Percentiles rank a stretch among this genome's conserved stretches.
These are phyloP conservation scores for Ectropis grisescens DNA, from an alignment of 1,140 invertebrate genomes.

Conservation along the genomic window DNA sequence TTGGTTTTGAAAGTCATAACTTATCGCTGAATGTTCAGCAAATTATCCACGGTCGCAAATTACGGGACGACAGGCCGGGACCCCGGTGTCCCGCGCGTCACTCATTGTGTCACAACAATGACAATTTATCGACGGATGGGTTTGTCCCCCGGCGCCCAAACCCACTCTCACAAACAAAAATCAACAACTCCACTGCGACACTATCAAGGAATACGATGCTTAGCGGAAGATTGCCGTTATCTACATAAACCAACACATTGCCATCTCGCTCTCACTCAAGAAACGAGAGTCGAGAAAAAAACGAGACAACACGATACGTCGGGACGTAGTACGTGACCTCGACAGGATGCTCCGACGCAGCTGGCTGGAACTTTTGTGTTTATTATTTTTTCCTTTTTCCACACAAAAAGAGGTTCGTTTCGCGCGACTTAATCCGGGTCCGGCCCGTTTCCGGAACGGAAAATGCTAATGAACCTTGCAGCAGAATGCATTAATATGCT, in stretches of 20 bases:
- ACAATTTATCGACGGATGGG: conserved; percentile 37
- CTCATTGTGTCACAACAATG: conserved; percentile 42
- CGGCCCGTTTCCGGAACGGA: conserved; percentile 55
- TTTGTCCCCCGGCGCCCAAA: conserved; percentile 16
- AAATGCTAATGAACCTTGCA: conserved; percentile 60
- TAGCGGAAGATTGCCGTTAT: conserved; percentile 59
- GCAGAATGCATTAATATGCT: no score
- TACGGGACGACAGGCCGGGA: no score
- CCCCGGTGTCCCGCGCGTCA: no score
- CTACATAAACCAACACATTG: conserved; percentile 21
- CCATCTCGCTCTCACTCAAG: conserved; percentile 29
- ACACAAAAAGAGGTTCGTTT: conserved; percentile 58
- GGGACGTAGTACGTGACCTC: conserved; percentile 45
- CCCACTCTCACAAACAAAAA: conserved; percentile 37
- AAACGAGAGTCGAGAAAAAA: conserved; percentile 8
- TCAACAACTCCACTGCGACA: conserved; percentile 33
- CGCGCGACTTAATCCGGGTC: conserved; percentile 53
- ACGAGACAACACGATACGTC: conserved; percentile 34
- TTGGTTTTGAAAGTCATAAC: no score
- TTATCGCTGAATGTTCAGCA: no score
- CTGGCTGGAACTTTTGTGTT: conserved; percentile 62
- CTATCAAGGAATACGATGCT: conserved; percentile 42
- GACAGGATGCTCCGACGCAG: conserved; percentile 64
- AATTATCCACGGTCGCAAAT: no score
- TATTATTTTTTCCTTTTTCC: conserved; percentile 42